Evolutionary conservation across 2,888 invertebrate species (phyloP), one percentile per base, ranked within the genome.

Genomic region (Quadroppia sp.): DNA sequence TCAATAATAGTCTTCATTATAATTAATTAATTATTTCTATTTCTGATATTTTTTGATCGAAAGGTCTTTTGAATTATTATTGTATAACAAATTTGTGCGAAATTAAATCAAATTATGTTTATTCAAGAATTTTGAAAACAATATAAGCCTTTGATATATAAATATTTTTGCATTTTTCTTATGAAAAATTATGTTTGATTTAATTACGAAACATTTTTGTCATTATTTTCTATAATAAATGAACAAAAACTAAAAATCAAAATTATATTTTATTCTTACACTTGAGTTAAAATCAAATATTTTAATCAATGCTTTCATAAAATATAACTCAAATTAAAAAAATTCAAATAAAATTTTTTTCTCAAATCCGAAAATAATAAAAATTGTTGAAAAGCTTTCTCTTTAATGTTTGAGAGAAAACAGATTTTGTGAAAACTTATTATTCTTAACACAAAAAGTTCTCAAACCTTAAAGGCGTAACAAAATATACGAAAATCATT

Each of bases 401-500:
- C 4, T 36, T 4, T 7, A 36, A 7, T 36, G 36, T 36, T 36
- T 36, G 50, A n/a, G 50, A 50, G 15, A 50, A 50, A 50, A 50
- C 20, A 17, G 20, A 50, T 20, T 17, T 15, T 50, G 4, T 23
- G 59, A 59, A 28, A 28, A 3, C 15, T 59, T 59, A 59, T 59
- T 59, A 59, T 59, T 59, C 59, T 59, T 11, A 30, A 23, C 59
- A 59, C 59, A 32, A 28, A 32, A 28, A 23, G 7, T 2, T 28
- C 6, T 13, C 36, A 64, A 64, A 64, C 30, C 64, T 36, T 64
- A 40, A 30, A 64, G 64, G 64, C 64, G 64, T 64, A 32, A 36
- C 64, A 64, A 64, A 64, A 64, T 64, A 36, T 64, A 15, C 56
- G 30, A 56, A 36, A 36, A 56, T 56, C 28, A 28, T 56, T 56